A percentile compares a stretch with the other conserved stretches of the same genome.
Evolutionary conservation across 2,797 vertebrate genomes (phyloP).

Genomic region (Gila robusta): DNA sequence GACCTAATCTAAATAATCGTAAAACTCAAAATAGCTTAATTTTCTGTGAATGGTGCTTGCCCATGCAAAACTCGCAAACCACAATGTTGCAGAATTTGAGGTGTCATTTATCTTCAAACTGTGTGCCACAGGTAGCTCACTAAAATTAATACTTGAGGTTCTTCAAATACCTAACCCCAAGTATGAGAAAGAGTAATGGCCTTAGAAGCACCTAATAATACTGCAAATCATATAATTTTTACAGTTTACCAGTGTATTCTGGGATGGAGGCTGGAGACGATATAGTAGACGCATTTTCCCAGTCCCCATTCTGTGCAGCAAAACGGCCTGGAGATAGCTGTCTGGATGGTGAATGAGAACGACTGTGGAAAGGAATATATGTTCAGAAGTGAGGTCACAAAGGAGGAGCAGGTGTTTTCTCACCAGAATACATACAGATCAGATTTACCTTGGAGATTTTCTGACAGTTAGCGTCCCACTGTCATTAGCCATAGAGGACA

Average conservation of each 20-base stretch:
- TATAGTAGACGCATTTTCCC: constrained; percentile 90
- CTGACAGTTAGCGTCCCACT: constrained; percentile 79
- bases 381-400: background rate
- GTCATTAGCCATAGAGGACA: constrained; percentile 89
- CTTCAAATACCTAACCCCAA: background rate
- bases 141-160: background rate
- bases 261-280: constrained; percentile 92
- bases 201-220: background rate
- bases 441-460: constrained; percentile 82
- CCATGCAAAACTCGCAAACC: background rate
- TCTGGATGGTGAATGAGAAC: constrained; percentile 88
- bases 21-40: background rate
- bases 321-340: constrained; percentile 85
- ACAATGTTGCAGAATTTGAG: background rate
- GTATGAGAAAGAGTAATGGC: background rate
- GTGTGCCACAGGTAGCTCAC: background rate
- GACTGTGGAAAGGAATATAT: constrained; percentile 67
- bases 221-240: background rate
- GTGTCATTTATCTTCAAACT: background rate
- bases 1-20: background rate
- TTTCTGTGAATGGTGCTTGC: background rate
- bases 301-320: constrained; percentile 85
- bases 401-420: background rate
- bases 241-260: constrained; percentile 88
- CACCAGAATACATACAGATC: background rate